These are phyloP conservation scores for Turritopsis dohrnii DNA, from an alignment of 30 jellyfish, hydroid and myxozoan species.

Conservation along the genomic window DNA sequence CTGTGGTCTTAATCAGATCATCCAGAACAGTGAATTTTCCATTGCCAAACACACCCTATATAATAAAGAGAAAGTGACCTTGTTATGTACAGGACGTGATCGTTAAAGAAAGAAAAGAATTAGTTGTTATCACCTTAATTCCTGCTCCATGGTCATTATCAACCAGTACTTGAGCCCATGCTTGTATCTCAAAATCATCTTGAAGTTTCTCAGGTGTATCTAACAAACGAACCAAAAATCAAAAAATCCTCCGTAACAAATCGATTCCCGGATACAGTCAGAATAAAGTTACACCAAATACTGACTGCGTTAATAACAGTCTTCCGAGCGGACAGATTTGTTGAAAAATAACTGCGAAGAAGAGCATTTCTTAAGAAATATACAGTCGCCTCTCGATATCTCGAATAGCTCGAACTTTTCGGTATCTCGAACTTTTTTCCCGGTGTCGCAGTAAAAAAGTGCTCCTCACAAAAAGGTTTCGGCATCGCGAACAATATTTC, in stretches of 20 bases:
- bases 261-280: not conserved
- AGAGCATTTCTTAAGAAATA: too few relatives aligned
- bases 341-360: too few relatives aligned
- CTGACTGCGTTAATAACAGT: too few relatives aligned
- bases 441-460: too few relatives aligned
- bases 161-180: conserved; percentile 61
- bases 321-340: too few relatives aligned
- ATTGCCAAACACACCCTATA: conserved; percentile 94
- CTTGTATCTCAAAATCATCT: conserved; percentile 75
- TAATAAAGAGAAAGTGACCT: not conserved
- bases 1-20: conserved; percentile 62
- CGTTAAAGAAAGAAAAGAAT: not conserved
- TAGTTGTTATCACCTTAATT: conserved; percentile 47
- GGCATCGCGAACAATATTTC: too few relatives aligned
- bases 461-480: too few relatives aligned
- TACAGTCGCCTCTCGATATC: too few relatives aligned
- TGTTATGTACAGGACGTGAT: not conserved
- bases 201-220: conserved; percentile 78
- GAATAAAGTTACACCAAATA: not conserved
- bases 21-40: conserved; percentile 70
- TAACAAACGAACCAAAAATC: not conserved
- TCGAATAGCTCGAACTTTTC: too few relatives aligned
- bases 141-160: conserved; percentile 76
- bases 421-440: too few relatives aligned
- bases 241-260: not conserved